Percentiles rank a stretch among this genome's conserved stretches.
Evolutionary conservation across 2,113 vertebrate genomes (phyloP).

Genomic region (Grantiella picta): DNA sequence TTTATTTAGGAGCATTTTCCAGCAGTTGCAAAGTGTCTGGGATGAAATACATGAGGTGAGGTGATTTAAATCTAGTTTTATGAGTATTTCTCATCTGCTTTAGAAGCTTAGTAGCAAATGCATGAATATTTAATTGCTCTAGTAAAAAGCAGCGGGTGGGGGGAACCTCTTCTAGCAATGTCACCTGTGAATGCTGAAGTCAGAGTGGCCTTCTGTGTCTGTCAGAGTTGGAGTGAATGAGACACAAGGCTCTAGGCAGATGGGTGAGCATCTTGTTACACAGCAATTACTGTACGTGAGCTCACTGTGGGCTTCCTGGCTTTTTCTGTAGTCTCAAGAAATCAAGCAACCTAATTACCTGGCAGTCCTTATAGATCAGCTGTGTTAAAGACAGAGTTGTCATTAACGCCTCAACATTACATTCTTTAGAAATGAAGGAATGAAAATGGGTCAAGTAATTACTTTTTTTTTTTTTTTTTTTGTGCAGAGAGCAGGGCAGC

Average conservation of each 20-base stretch:
- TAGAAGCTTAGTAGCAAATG: not conserved
- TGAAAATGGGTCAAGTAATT: not conserved
- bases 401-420: not conserved
- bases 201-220: not conserved
- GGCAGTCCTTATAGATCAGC: not conserved
- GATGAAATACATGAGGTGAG: not conserved
- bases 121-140: not conserved
- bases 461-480: not conserved
- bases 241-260: not conserved
- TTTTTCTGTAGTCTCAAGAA: not conserved
- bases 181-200: not conserved
- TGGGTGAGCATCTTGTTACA: not conserved
- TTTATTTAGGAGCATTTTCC: not conserved
- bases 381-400: not conserved
- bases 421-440: not conserved
- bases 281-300: rapidly evolving
- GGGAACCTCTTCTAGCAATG: not conserved
- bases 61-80: not conserved
- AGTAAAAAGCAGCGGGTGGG: not conserved
- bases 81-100: not conserved
- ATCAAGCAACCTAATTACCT: not conserved
- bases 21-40: not conserved
- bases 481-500: not conserved
- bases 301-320: not conserved
- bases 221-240: not conserved